Conservation (phyloP, 2,888 invertebrate species). For the Zygaena filipendulae region DNA sequence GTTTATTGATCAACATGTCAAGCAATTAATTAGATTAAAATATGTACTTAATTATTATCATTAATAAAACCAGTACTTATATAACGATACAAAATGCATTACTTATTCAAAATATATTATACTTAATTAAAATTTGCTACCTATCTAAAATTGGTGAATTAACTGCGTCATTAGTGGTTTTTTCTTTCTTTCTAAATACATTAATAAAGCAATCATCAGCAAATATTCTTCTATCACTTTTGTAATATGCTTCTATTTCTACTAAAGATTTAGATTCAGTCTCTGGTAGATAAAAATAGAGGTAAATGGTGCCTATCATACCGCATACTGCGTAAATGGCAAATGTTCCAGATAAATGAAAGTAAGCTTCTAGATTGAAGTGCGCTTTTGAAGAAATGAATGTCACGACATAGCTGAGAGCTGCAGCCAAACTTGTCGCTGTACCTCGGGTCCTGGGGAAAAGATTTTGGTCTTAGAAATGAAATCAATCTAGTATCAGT, state of each 20-base stretch:
- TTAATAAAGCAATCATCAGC: conserved; percentile 55
- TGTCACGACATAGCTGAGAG: conserved; percentile 51
- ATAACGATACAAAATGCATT: too few relatives aligned
- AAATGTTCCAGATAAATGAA: conserved; percentile 60
- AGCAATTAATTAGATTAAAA: too few relatives aligned
- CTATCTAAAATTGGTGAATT: conserved; percentile 49
- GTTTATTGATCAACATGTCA: too few relatives aligned
- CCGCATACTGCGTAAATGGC: conserved; percentile 52
- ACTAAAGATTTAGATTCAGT: conserved; percentile 60
- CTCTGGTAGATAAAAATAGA: conserved; percentile 65
- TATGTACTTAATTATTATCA: too few relatives aligned
- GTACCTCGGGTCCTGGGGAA: conserved; percentile 60
- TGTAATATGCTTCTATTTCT: conserved; percentile 63
- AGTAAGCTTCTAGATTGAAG: conserved; percentile 52
- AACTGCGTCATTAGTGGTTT: conserved; percentile 25
- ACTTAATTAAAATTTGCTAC: too few relatives aligned
- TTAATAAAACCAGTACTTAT: too few relatives aligned
- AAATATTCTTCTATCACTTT: conserved; percentile 42
- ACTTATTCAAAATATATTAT: too few relatives aligned
- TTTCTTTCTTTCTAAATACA: conserved; percentile 37
- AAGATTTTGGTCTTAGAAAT: too few relatives aligned
- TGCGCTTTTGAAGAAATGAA: conserved; percentile 65
- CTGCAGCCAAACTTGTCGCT: conserved; percentile 63
- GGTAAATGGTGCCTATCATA: conserved; percentile 51
- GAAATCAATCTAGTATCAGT: too few relatives aligned